Evolutionary conservation across 2,888 invertebrate genomes (phyloP).

Genomic region (Cryptus viduatorius): DNA sequence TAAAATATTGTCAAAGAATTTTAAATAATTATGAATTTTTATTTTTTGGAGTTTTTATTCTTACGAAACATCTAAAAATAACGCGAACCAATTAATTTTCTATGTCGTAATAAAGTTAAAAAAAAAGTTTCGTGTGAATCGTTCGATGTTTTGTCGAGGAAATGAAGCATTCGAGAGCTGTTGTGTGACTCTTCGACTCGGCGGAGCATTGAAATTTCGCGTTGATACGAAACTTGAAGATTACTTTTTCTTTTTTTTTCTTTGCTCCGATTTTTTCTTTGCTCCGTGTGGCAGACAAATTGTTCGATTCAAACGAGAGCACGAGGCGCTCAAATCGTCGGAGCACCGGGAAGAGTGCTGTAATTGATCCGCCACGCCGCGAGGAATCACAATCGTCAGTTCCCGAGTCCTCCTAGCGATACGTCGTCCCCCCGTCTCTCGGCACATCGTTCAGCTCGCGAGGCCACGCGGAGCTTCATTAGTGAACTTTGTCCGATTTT

Average conservation of each 20-base stretch:
- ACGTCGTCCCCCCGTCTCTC: constrained; percentile 26
- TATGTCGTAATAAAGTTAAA: background rate
- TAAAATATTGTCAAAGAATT: no score
- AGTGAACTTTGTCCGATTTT: constrained; percentile 64
- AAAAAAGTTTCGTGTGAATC: background rate
- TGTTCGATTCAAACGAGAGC: constrained; percentile 28
- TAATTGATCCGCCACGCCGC: constrained; percentile 57
- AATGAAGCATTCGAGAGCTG: background rate
- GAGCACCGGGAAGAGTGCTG: constrained; percentile 16
- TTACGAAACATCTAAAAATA: background rate
- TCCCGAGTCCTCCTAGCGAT: constrained; percentile 6
- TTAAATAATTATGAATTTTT: no score
- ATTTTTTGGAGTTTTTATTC: background rate
- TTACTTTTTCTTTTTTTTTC: background rate
- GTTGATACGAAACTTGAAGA: background rate
- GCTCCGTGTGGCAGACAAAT: constrained; percentile 10
- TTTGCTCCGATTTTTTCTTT: constrained; percentile 1
- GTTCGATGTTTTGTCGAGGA: background rate
- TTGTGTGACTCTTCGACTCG: background rate
- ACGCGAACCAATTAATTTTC: background rate
- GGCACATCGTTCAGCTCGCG: constrained; percentile 48
- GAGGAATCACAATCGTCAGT: constrained; percentile 59
- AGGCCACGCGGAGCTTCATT: constrained; percentile 62
- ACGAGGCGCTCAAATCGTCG: constrained; percentile 23
- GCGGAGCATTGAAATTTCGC: background rate